Evolutionary conservation across 2,797 vertebrate species (phyloP).

Genomic region (Notolepis coatsorum): DNA sequence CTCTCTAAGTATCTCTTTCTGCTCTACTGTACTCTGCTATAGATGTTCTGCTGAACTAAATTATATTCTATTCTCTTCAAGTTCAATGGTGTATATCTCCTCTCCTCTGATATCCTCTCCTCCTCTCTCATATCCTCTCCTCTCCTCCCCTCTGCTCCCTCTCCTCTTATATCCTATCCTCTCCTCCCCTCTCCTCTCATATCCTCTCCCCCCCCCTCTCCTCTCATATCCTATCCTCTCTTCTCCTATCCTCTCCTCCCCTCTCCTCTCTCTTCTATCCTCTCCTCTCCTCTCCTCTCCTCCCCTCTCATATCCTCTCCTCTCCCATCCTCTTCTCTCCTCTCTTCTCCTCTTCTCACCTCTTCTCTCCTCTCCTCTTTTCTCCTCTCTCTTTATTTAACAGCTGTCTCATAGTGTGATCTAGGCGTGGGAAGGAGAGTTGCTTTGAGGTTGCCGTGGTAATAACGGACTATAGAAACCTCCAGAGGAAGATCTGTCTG

Average conservation of each 20-base stretch:
- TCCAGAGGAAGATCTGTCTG: conserved; percentile 42
- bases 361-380: not conserved
- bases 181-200: not conserved
- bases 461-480: conserved; percentile 48
- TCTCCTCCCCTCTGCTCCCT: not conserved
- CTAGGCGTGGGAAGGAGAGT: conserved; percentile 59
- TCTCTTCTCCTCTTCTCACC: conserved; percentile 6
- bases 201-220: not conserved
- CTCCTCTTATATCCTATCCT: not conserved
- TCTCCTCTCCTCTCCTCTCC: not conserved
- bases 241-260: conserved; percentile 12
- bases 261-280: not conserved
- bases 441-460: conserved; percentile 31
- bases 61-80: no score
- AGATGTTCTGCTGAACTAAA: no score
- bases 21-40: no score
- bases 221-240: conserved; percentile 15
- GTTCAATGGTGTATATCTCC: no score
- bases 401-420: conserved; percentile 48
- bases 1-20: no score
- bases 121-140: no score
- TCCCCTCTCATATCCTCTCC: not conserved
- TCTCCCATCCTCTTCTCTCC: not conserved
- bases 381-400: conserved; percentile 1
- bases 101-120: not conserved